A percentile compares a stretch with the other conserved stretches of the same genome.
Evolutionary conservation across 2,797 vertebrate species (phyloP).

Genomic region (Schizopygopsis malacanthus): DNA sequence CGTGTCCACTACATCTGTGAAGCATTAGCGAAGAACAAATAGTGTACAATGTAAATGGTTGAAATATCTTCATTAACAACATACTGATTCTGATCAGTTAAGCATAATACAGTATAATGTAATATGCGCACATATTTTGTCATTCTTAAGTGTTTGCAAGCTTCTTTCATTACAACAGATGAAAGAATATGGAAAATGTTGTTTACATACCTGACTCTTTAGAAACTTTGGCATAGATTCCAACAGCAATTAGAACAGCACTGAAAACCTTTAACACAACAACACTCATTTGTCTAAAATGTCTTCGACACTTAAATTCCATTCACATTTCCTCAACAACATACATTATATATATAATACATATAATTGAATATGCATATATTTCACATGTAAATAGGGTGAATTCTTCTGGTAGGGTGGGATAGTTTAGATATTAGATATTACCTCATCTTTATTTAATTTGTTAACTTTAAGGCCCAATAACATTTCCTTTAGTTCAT

Average conservation of each 20-base stretch:
- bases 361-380: neutral
- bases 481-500: neutral
- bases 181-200: neutral
- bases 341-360: neutral
- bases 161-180: neutral
- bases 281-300: neutral
- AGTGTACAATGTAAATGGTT: neutral
- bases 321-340: neutral
- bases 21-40: neutral
- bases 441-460: neutral
- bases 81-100: neutral
- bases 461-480: neutral
- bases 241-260: conserved; percentile 74
- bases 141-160: neutral
- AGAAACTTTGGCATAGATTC: conserved; percentile 79
- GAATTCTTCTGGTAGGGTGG: neutral
- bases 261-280: conserved; percentile 74
- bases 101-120: neutral
- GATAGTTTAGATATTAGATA: neutral
- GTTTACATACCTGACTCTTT: conserved; percentile 77
- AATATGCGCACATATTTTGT: neutral
- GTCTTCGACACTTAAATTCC: neutral
- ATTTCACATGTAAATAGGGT: neutral
- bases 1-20: conserved; percentile 81
- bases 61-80: neutral